Evolutionary conservation across 2,113 vertebrate species (phyloP).

Genomic region (Pagrus major): DNA sequence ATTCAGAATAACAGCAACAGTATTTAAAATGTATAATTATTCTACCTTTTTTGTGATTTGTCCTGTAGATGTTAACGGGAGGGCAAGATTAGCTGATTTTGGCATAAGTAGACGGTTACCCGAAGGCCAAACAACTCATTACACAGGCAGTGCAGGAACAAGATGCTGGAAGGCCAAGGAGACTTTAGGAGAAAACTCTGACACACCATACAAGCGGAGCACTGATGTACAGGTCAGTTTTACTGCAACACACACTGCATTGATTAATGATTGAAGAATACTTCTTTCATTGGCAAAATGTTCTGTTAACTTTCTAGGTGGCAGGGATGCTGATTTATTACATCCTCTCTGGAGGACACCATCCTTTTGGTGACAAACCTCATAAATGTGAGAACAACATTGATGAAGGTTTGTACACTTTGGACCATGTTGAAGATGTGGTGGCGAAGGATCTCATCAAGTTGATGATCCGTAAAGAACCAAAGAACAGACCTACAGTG

Average conservation of each 20-base stretch:
- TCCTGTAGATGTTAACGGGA: conserved; percentile 57
- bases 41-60: background rate
- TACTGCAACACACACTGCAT: rapidly evolving
- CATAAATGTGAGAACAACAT: conserved; percentile 52
- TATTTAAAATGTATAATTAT: background rate
- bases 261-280: background rate
- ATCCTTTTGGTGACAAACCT: conserved; percentile 70
- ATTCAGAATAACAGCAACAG: too few relatives aligned
- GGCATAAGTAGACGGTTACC: conserved; percentile 73
- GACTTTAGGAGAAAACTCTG: conserved; percentile 31
- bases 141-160: conserved; percentile 70
- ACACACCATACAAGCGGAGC: conserved; percentile 65
- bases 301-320: conserved; percentile 54
- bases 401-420: conserved; percentile 36
- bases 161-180: conserved; percentile 78
- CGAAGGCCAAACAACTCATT: conserved; percentile 52
- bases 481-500: conserved; percentile 65
- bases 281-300: rapidly evolving
- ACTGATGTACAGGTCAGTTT: conserved; percentile 76
- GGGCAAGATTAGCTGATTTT: conserved; percentile 76
- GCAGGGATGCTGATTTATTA: conserved; percentile 81
- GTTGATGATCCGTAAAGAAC: conserved; percentile 71
- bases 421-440: conserved; percentile 71
- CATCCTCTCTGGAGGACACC: conserved; percentile 76
- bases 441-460: conserved; percentile 74